These are phyloP conservation scores for Agrochola lychnidis DNA, from an alignment of 2,888 invertebrate genomes.

Conservation along the genomic window DNA sequence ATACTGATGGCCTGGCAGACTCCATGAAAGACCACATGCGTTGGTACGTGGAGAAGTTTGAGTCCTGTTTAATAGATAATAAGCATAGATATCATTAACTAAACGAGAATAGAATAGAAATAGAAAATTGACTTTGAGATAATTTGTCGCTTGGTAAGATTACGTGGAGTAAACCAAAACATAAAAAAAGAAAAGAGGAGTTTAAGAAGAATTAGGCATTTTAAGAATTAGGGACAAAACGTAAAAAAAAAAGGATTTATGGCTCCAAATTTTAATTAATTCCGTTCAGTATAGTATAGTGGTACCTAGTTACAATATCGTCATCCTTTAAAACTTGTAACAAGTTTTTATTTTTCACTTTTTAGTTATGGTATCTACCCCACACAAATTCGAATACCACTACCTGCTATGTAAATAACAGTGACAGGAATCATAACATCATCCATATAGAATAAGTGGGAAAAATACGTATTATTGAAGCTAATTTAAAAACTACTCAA, in stretches of 20 bases:
- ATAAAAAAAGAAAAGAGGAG: not conserved
- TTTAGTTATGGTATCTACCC: no score
- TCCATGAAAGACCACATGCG: conserved; percentile 99
- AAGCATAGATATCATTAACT: not conserved
- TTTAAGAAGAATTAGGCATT: no score
- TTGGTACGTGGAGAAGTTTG: conserved; percentile 98
- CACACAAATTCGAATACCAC: no score
- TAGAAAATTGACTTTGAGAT: not conserved
- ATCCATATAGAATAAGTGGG: no score
- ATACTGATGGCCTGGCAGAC: conserved; percentile 96
- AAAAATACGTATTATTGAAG: no score
- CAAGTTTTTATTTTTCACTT: no score
- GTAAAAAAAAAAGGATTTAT: not conserved
- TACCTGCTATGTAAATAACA: no score
- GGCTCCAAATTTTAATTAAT: not conserved
- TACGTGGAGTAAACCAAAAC: not conserved
- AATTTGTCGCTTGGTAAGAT: not conserved
- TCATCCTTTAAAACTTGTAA: not conserved
- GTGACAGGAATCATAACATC: no score
- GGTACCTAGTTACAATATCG: not conserved
- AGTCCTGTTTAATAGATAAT: conserved; percentile 91
- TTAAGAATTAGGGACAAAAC: not conserved
- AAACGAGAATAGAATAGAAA: not conserved
- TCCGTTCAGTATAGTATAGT: no score
- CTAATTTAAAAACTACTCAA: no score